Base-by-base conservation (phyloP, 2,888 invertebrate genomes). In the Xanthorhoe spadicearia region DNA sequence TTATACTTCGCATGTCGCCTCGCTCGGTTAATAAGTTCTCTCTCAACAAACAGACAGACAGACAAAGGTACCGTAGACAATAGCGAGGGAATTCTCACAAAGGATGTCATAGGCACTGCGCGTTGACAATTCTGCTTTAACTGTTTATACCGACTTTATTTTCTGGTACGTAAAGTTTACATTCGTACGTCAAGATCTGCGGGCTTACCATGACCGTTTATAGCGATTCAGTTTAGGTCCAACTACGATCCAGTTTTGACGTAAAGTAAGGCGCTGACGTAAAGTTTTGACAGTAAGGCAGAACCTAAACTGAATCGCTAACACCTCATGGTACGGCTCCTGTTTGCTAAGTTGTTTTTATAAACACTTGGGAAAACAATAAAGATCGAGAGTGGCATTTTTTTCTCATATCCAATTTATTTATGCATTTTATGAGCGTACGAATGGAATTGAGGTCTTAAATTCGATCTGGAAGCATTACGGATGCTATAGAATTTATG, bases 11-110 rank as follows among this genome's bases (percentile, higher is more conserved):
- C 76, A 76, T 75, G 76, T 76, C 79, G 74, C 75, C 56, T 66
- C 60, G 35, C 67, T 64, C 73, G 74, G 81, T 79, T 83, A 84
- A 83, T 83, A 83, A 81, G 80, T 76, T 72, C 74, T 65, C 66
- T 72, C 64, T 67, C 72, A 75, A 74, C 76, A 72, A 75, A 77
- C 78, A 78, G 75, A 78, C 77, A 79, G 64, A 76, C 80, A 73
- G 71, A 86, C 85, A 87, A 85, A 84, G 84, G 83, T 81, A 75
- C 70, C 72, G 74, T 76, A 70, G 73, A 79, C 81, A 86, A 82
- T 56, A 79, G 80, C 75, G 69, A 66, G 74, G 70, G 70, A 78
- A 75, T 74, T 74, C 74, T 70, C 77, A 83, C 83, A 84, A 84
- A 86, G 83, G 76, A 81, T 78, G 85, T 86, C 84, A 83, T 75